Percentiles rank a stretch among this genome's conserved stretches.
phyloP scores from a whole-genome alignment of 2,113 vertebrate species.

The Podarcis raffonei region DNA sequence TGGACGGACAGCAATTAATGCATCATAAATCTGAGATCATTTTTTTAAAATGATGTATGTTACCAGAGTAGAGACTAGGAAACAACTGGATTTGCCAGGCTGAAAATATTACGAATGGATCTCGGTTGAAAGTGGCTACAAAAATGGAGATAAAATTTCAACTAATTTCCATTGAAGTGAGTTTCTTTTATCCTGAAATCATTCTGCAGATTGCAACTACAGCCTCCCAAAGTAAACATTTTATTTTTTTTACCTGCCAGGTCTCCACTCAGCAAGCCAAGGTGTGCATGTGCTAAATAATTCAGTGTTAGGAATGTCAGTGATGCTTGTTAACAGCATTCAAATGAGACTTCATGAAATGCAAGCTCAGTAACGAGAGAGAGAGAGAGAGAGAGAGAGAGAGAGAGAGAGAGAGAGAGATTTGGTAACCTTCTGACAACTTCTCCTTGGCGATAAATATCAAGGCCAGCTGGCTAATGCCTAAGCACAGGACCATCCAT shows the following conservation, averaged over 20 bases:
- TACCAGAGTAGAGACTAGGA: neutral
- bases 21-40: rapidly evolving
- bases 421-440: neutral
- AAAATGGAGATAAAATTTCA: neutral
- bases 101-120: neutral
- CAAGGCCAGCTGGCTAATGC: constrained; percentile 1
- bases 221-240: neutral
- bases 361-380: neutral
- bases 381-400: too few relatives aligned
- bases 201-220: neutral
- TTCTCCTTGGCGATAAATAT: neutral
- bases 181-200: rapidly evolving
- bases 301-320: constrained; percentile 35
- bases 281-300: constrained; percentile 37
- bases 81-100: rapidly evolving
- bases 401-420: neutral
- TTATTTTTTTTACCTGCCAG: neutral
- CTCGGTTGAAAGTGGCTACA: neutral
- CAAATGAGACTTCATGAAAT: constrained; percentile 31
- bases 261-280: neutral
- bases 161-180: rapidly evolving
- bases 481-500: rapidly evolving
- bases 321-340: constrained; percentile 27
- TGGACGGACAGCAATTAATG: neutral
- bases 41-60: rapidly evolving